A percentile compares a stretch with the other conserved stretches of the same genome.
phyloP scores from a whole-genome alignment of 2,797 vertebrate species.

The Pseudochirops corinnae region DNA sequence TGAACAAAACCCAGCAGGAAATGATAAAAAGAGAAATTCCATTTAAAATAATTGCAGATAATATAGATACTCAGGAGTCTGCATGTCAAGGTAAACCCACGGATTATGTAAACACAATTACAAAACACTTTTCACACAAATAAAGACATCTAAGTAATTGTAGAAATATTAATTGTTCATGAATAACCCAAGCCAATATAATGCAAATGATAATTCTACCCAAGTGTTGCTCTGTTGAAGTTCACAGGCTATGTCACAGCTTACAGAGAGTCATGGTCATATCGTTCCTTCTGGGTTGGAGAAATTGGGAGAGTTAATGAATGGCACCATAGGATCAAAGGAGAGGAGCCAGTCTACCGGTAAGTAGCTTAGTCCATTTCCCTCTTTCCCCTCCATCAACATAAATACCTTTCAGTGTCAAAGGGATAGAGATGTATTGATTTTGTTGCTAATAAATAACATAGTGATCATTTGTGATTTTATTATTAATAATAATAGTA shows the following conservation, averaged over 20 bases:
- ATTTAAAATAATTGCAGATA: no score
- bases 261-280: neutral
- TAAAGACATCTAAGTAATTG: no score
- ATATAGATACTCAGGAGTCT: no score
- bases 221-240: neutral
- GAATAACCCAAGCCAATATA: no score
- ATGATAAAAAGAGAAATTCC: no score
- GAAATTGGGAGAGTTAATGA: slow-evolving; percentile 13
- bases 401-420: neutral
- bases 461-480: neutral
- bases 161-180: no score
- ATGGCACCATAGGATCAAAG: neutral
- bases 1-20: no score
- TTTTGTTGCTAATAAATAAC: neutral
- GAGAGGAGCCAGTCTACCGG: neutral
- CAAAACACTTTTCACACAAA: no score
- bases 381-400: slow-evolving; percentile 5
- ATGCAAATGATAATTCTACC: no score
- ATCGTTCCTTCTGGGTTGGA: neutral
- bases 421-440: neutral
- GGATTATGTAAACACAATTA: no score
- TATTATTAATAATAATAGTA: neutral
- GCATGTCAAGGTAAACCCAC: no score
- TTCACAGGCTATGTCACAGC: neutral
- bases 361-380: neutral